Evolutionary conservation across 2,113 vertebrate genomes (phyloP).

Genomic region (Morone saxatilis): DNA sequence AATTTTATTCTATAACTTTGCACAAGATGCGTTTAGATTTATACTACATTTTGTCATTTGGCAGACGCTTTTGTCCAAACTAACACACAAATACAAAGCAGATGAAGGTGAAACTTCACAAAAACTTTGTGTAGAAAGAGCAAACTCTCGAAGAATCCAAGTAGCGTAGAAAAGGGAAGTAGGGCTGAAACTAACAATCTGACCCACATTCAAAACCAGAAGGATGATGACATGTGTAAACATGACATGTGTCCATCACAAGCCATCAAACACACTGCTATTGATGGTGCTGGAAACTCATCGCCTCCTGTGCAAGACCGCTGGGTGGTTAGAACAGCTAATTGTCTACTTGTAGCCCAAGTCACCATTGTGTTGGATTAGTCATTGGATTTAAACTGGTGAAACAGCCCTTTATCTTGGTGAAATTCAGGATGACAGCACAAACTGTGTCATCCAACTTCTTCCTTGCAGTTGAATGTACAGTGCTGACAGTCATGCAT

Average conservation of each 20-base stretch:
- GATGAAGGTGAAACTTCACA: not conserved
- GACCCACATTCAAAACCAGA: not conserved
- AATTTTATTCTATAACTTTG: not conserved
- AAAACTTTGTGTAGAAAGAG: not conserved
- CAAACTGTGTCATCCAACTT: slow-evolving; percentile 11
- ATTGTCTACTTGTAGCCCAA: not conserved
- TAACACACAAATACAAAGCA: not conserved
- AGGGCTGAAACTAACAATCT: not conserved
- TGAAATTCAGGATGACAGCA: slow-evolving; percentile 5
- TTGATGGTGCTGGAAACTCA: not conserved
- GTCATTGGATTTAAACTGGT: not conserved
- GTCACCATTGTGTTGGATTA: not conserved
- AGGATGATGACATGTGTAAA: not conserved
- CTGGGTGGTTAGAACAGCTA: not conserved
- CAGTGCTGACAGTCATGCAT: slow-evolving; percentile 54
- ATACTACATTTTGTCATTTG: not conserved
- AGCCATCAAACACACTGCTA: slow-evolving; percentile 1
- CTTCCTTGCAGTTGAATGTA: not conserved
- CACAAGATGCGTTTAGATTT: not conserved
- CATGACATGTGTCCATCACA: not conserved
- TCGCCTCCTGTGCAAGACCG: not conserved
- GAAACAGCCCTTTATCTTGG: slow-evolving; percentile 2
- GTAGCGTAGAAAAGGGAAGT: not conserved
- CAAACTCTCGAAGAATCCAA: not conserved
- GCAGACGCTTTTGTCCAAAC: not conserved